Percentiles rank a stretch among this genome's conserved stretches.
Evolutionary conservation across 2,797 vertebrate species (phyloP).

Genomic region (Sebastolobus alascanus): DNA sequence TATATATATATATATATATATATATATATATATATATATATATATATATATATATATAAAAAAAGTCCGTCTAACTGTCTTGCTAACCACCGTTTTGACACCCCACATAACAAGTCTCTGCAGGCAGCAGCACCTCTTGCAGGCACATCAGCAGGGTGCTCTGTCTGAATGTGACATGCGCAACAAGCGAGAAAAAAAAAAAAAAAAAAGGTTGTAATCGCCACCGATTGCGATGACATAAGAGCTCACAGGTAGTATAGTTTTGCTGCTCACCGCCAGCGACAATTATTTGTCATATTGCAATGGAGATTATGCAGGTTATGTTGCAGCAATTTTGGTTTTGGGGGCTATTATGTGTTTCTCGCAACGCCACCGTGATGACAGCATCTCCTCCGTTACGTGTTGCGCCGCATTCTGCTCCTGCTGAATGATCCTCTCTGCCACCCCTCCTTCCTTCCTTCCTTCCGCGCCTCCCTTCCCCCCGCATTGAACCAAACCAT

Average conservation of each 20-base stretch:
- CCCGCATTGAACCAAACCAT: constrained; percentile 85
- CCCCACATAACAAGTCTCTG: constrained; percentile 10
- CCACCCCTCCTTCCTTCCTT: constrained; percentile 54
- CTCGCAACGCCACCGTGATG: constrained; percentile 23
- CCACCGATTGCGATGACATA: constrained; percentile 54
- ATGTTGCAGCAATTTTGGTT: constrained; percentile 12
- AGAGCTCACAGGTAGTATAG: constrained; percentile 36
- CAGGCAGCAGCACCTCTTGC: constrained; percentile 16
- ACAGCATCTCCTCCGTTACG: constrained; percentile 58
- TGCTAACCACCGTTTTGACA: constrained; percentile 25
- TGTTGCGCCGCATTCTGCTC: constrained; percentile 83
- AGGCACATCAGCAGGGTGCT: constrained; percentile 14
- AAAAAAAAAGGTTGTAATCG: constrained; percentile 22
- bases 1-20: too few relatives aligned
- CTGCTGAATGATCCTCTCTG: constrained; percentile 76
- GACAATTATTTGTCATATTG: background rate
- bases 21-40: too few relatives aligned
- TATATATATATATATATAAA: too few relatives aligned
- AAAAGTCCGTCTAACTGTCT: background rate
- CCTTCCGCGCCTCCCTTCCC: constrained; percentile 54
- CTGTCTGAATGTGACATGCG: constrained; percentile 52
- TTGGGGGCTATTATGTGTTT: background rate
- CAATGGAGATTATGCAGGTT: background rate
- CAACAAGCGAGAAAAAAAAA: constrained; percentile 63
- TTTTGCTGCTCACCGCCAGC: background rate